Evolutionary conservation across 2,113 vertebrate species (phyloP).

Genomic region (Mastomys coucha): DNA sequence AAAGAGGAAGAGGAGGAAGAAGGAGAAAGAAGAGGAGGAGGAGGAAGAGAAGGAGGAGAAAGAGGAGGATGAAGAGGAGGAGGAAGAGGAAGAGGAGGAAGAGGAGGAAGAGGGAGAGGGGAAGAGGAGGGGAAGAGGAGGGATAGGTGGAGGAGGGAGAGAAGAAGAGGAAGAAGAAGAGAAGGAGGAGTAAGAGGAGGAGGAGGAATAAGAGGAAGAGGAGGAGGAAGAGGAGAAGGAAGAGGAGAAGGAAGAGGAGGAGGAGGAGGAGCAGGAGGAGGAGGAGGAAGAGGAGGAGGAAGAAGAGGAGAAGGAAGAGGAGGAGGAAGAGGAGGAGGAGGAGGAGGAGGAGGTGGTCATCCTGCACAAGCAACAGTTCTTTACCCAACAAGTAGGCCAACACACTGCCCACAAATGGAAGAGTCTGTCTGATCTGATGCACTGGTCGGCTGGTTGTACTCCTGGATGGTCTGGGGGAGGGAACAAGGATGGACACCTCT

Average conservation of each 20-base stretch:
- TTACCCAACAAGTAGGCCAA: neutral
- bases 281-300: too few relatives aligned
- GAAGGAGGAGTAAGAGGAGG: accelerated
- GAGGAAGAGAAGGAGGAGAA: accelerated
- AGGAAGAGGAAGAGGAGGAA: accelerated
- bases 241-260: accelerated
- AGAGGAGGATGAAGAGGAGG: too few relatives aligned
- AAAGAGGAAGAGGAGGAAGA: too few relatives aligned
- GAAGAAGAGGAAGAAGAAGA: too few relatives aligned
- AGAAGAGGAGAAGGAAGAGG: accelerated
- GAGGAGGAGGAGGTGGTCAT: neutral
- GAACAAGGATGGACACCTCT: neutral
- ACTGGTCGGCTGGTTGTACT: neutral
- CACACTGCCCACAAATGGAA: neutral
- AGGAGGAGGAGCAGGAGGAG: accelerated
- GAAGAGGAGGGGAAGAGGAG: neutral
- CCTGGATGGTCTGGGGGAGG: neutral
- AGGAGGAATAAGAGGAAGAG: accelerated
- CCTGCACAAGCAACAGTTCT: neutral
- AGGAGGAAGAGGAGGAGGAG: neutral
- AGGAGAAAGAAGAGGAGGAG: accelerated
- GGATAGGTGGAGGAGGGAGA: neutral
- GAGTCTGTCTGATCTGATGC: neutral
- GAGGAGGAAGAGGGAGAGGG: accelerated
- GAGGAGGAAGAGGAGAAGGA: too few relatives aligned